phyloP scores from a whole-genome alignment of 2,113 vertebrate species.

The Sylvilagus bachmani region DNA sequence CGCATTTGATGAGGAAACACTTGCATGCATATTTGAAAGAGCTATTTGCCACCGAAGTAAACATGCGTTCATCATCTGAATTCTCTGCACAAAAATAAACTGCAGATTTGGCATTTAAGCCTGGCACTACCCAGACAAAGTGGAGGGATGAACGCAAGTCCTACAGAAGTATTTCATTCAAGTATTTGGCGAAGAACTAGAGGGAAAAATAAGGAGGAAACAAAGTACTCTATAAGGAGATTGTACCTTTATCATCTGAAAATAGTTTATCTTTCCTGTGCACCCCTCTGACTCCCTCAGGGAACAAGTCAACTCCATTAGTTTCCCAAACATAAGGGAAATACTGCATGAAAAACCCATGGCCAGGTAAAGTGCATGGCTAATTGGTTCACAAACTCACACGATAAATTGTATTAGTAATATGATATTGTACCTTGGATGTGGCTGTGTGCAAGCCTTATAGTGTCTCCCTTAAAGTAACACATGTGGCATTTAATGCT shows the following conservation, averaged over 20 bases:
- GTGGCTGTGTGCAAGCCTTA: background rate
- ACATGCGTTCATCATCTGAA: background rate
- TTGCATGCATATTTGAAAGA: background rate
- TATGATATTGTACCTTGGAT: background rate
- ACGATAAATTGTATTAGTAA: background rate
- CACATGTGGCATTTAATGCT: background rate
- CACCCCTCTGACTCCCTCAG: background rate
- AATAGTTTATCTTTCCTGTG: background rate
- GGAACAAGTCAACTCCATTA: background rate
- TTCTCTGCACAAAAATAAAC: conserved; percentile 18
- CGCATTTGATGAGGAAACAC: background rate
- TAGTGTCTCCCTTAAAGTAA: background rate
- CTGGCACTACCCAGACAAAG: background rate
- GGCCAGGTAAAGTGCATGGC: background rate
- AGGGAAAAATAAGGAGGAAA: conserved; percentile 9
- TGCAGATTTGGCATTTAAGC: conserved; percentile 1
- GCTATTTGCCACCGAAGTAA: background rate
- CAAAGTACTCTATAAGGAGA: conserved; percentile 37
- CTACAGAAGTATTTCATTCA: background rate
- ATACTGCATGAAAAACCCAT: background rate
- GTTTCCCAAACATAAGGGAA: background rate
- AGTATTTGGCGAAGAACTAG: background rate
- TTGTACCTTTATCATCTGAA: conserved; percentile 16
- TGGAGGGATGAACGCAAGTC: background rate
- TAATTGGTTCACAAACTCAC: background rate